Base-by-base conservation (phyloP, 30 jellyfish, hydroid and myxozoan species). In the Pelagia noctiluca region DNA sequence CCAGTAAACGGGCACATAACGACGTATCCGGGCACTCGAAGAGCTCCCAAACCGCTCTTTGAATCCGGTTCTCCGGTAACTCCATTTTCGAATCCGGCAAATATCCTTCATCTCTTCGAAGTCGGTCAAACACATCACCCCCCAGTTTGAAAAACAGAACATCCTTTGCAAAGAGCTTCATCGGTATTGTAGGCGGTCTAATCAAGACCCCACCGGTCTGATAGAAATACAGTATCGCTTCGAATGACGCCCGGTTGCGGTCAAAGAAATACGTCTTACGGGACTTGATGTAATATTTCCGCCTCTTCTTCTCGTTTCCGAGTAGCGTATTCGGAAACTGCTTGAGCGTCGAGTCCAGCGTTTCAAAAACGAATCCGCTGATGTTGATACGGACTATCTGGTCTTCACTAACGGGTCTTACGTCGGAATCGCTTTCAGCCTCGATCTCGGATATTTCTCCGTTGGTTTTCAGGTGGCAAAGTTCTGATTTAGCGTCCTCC, bases 21-120 rank as follows among this genome's bases (percentile, higher is more conserved):
- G 96, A 80, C 16, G 97, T 81, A 36, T 93, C 98, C 66, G 98
- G 98, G 62, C 80, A 87, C 53, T 93, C 98, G 49, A 93, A 93
- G 33, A 93, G 61, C 53, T 93, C 96, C 98, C 98, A 93, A 19
- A 93, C 82, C 35, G 54, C 81, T 68, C 96, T 25, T 69, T 93
- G 98, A 90, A 74, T 74, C 52, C 74, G 64, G 33, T 85, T 82
- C 68, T 57, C 76, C 18, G 98, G 98, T 66, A 86, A 53, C 11
- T 68, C 90, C 69, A 76, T 80, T 37, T 64, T 77, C 1, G 87
- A 35, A 26, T 93, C 98, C 24, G 82, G 84, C 4, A 93, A 81
- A 53, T 70, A 93, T 1, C 98, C 98, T 64, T 93, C 98, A 18
- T 77, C 92, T n/a, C 49, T 82, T 64, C 87, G 97, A 28, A 93